Evolutionary conservation across 2,113 vertebrate species (phyloP).

Genomic region (Pontoporia blainvillei): DNA sequence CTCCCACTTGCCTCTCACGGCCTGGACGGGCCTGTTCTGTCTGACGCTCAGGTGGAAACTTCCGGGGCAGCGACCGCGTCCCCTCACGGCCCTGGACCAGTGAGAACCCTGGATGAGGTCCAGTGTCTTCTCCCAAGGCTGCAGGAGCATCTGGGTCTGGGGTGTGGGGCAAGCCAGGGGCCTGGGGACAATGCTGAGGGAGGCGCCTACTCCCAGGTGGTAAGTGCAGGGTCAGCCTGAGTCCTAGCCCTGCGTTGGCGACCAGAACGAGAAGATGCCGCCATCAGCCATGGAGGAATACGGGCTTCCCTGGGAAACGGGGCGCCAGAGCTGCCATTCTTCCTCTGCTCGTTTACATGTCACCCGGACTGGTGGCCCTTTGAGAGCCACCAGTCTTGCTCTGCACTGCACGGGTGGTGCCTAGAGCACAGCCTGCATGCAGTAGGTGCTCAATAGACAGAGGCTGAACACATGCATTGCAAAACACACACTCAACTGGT

Average conservation of each 20-base stretch:
- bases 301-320: background rate
- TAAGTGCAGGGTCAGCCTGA: too few species aligned
- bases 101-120: background rate
- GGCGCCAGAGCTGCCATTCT: background rate
- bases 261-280: background rate
- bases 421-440: background rate
- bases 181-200: background rate
- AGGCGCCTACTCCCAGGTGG: fast-evolving
- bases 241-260: fast-evolving
- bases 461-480: background rate
- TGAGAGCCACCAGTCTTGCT: background rate
- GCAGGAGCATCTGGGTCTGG: background rate
- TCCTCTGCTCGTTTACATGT: background rate
- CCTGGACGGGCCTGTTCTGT: background rate
- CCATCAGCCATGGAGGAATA: background rate
- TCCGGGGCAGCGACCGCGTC: fast-evolving
- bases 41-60: background rate
- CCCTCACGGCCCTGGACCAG: fast-evolving
- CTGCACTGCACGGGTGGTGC: background rate
- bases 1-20: too few species aligned
- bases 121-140: background rate
- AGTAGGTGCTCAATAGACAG: background rate
- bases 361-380: background rate
- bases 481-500: background rate
- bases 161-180: too few species aligned